Base-by-base conservation (phyloP, 2,888 invertebrate genomes). In the Scrobipalpa costella region DNA sequence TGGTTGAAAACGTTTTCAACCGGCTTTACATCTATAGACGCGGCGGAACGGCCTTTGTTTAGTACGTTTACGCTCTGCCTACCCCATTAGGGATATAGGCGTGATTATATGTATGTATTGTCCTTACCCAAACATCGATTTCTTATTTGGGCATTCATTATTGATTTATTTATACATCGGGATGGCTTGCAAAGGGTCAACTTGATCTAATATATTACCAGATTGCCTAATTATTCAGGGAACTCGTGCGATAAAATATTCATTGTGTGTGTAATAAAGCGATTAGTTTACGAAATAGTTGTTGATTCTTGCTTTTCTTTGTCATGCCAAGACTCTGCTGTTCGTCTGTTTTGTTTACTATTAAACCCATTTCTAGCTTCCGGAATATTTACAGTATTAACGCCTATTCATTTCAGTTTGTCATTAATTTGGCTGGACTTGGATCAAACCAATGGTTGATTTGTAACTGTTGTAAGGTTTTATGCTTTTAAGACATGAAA, bases 271-370 rank as follows among this genome's bases (percentile, higher is more conserved):
- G 13, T 27, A 0, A 15, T 19, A 11, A 17, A 17, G 3, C 21
- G 19, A 52, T 21, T 21, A 21, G 50, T 52, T 19, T 21, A 19
- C 50, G 15, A 57, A 57, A 33, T 19, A 8, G 50, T 21, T 50
- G 17, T 50, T 21, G 21, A 50, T 19, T 21, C 27, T 50, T 50
- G 21, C 50, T 2, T 57, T 57, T n/a, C 62, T 67, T 63, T 64
- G 58, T 66, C 64, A 63, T 44, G 64, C 61, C 66, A 64, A 69
- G 70, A 70, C 71, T 72, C 57, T 72, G 70, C 62, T 71, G 68
- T 65, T 52, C 69, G 65, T 75, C 74, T 73, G 73, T 71, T 77
- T 78, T 81, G 73, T 81, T 79, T 81, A 81, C 71, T 71, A 75
- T 66, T 68, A 49, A 63, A 65, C 57, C 69, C 68, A 70, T 78